phyloP scores from a whole-genome alignment of 2,888 invertebrate genomes.

The Calliscelio sp. region DNA sequence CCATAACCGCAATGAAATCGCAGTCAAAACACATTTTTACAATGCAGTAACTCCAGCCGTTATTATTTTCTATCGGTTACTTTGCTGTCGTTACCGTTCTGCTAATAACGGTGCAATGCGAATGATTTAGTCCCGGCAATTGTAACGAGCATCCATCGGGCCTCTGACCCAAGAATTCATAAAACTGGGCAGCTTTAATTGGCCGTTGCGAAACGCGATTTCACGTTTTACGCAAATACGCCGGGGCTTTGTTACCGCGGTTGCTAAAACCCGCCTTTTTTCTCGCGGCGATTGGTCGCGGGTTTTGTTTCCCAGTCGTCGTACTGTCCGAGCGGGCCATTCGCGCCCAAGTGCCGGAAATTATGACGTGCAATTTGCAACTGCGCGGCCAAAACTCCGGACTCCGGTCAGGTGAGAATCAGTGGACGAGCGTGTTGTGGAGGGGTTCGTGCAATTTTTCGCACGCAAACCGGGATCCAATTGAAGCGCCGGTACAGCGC shows the following conservation, averaged over 20 bases:
- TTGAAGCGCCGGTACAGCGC: background rate
- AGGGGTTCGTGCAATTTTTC: slow-evolving; percentile 42
- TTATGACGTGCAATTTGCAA: too few relatives aligned
- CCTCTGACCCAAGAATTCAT: slow-evolving; percentile 13
- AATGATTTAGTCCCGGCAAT: slow-evolving; percentile 35
- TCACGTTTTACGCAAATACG: slow-evolving; percentile 48
- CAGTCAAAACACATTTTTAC: slow-evolving; percentile 34
- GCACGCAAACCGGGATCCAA: slow-evolving; percentile 36
- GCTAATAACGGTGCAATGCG: slow-evolving; percentile 28
- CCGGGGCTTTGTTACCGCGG: slow-evolving; percentile 5
- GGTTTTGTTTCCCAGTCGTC: background rate
- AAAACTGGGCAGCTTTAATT: slow-evolving; percentile 31
- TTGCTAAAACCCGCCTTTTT: slow-evolving; percentile 7
- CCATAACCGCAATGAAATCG: slow-evolving; percentile 41
- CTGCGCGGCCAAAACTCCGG: background rate
- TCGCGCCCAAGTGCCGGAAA: background rate
- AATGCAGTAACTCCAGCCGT: slow-evolving; percentile 8
- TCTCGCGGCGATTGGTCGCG: slow-evolving; percentile 5
- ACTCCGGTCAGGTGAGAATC: too few relatives aligned
- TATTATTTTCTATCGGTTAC: slow-evolving; percentile 42
- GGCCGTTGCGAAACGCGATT: slow-evolving; percentile 44
- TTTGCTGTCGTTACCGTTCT: too few relatives aligned
- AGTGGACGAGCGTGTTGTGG: too few relatives aligned
- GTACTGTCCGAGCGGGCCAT: background rate
- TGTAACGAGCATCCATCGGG: slow-evolving; percentile 24